Base-by-base conservation (phyloP, 2,888 invertebrate species). In the Steinernema scapterisci region DNA sequence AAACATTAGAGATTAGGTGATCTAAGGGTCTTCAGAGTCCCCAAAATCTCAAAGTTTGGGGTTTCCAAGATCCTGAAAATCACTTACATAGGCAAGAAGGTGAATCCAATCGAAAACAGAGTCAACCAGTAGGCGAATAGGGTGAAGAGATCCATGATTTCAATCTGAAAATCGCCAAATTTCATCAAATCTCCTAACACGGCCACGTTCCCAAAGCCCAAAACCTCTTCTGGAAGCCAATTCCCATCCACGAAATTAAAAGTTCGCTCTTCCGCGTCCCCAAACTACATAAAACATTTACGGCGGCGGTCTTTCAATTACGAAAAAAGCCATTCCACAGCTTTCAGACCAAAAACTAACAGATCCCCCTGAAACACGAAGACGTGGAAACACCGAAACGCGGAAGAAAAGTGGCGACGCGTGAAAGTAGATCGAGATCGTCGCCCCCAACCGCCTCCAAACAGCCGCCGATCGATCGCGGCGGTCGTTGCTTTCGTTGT, bases 1-100 rank as follows among this genome's bases (percentile, higher is more conserved):
- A 11, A 54, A 54, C 23, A 23, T 25, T 23, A n/a, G n/a, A 13
- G 19, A 70, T 44, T n/a, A 31, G 25, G 2, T 11, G n/a, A 19
- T 44, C 19, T 38, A 38, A 38, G 38, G 38, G 38, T 38, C 5
- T 38, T 38, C 38, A n/a, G n/a, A n/a, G n/a, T n/a, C n/a, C n/a
- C n/a, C n/a, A n/a, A n/a, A n/a, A n/a, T n/a, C n/a, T 54, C 54
- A 7, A 73, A 75, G 72, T 44, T 70, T 19, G 76, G 63, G 16
- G 51, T n/a, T n/a, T n/a, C n/a, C n/a, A n/a, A n/a, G n/a, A n/a
- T n/a, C 21, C 51, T 51, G 31, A 52, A 25, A n/a, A 48, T 23
- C 23, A 79, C 81, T 80, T 78, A 84, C 81, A 86, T 71, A 7
- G 86, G 86, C 23, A 86, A 52, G 73, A 86, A 85, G 19, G 85